Evolutionary conservation across 2,113 vertebrate species (phyloP).

Genomic region (Callospermophilus lateralis): DNA sequence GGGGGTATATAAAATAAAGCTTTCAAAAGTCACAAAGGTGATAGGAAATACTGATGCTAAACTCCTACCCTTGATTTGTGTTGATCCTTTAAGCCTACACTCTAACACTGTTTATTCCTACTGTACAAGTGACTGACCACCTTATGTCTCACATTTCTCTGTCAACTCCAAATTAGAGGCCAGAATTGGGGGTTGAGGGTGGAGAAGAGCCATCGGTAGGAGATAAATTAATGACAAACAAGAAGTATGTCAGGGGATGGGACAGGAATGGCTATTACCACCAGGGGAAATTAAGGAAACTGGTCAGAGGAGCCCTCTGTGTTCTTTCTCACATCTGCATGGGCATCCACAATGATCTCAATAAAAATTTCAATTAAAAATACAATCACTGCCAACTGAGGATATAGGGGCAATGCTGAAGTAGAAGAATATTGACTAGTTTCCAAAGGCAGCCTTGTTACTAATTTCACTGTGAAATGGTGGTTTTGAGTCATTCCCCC

Average conservation of each 20-base stretch:
- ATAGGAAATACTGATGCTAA: neutral
- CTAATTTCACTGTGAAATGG: neutral
- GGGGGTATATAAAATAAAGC: neutral
- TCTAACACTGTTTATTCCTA: neutral
- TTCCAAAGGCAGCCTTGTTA: slow-evolving; percentile 47
- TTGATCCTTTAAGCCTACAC: neutral
- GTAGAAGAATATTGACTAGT: neutral
- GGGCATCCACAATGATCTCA: too few relatives aligned
- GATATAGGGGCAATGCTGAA: neutral
- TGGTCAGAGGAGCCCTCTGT: neutral
- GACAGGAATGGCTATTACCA: neutral
- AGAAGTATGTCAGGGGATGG: neutral
- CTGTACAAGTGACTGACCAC: neutral
- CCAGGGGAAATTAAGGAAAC: neutral
- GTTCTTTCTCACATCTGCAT: neutral
- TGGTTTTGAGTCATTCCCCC: slow-evolving; percentile 68
- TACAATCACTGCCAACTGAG: neutral
- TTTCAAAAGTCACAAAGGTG: neutral
- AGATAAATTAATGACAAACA: neutral
- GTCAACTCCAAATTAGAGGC: slow-evolving; percentile 25
- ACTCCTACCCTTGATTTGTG: neutral
- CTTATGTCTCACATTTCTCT: neutral
- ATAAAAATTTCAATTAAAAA: neutral
- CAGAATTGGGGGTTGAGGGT: neutral
- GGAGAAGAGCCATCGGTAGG: neutral